Base-by-base conservation (phyloP, 2,797 vertebrate genomes). In the Clarias platycephalus region DNA sequence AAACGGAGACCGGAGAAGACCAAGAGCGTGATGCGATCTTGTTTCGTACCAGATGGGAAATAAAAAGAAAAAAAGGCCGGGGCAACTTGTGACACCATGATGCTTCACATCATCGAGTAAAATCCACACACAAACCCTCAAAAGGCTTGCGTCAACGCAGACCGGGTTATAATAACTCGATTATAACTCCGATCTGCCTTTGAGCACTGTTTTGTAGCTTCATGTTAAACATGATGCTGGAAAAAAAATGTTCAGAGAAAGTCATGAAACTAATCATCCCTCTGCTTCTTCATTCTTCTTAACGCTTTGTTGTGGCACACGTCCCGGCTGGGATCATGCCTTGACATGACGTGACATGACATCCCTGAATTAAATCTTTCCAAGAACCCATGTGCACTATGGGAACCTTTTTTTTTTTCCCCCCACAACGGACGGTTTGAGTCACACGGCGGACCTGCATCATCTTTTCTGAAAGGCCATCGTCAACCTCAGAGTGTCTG, bases 1-100 rank as follows among this genome's bases (percentile, higher is more conserved):
- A 87, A 90, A 91, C 90, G 88, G 85, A 89, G 89, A 91, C 68
- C 68, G 81, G 86, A 88, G 89, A 92, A 90, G 91, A 92, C 92
- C 89, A 91, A 90, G 90, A 90, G 89, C 90, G 79, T 89, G 91
- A 89, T 74, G 82, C 83, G 83, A 82, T 63, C 55, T 68, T 80
- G 44, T 83, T 68, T 82, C 77, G 72, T 81, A 88, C 85, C 83
- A 87, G 80, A 89, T 62, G 49, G 7, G 68, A 15, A 58, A 22
- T 0, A 58, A 22, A 58, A 58, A 58, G 3, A 24, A 60, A 49
- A 49, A 72, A 81, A 85, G 84, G 80, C 49, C 76, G 82, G 64
- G 63, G 75, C 74, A 81, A 86, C 66, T 53, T 63, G 24, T 68
- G 71, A 76, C 71, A 80, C 70, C 76, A 74, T 74, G 53, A 64